Evolutionary conservation across 2,888 invertebrate genomes (phyloP), one percentile per base, ranked within the genome.

Genomic region (Dryomyza anilis): DNA sequence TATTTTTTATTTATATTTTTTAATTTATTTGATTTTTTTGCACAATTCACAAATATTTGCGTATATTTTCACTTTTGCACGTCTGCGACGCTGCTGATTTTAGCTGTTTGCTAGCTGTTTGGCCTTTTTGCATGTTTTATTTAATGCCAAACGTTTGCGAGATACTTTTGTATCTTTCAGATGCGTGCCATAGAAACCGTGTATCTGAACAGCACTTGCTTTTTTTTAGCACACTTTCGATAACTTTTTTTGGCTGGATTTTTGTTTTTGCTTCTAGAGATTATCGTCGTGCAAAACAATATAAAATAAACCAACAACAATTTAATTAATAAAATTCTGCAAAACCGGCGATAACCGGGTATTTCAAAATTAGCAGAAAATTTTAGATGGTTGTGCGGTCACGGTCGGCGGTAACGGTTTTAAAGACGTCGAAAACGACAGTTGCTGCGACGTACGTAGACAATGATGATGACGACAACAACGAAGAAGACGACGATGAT

Each of bases 401-500:
- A n/a, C n/a, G n/a, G 39, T 12, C 39, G 39, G 2, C 39, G 39
- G n/a, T n/a, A 33, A 33, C 25, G 23, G 12, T 14, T 48, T 12
- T 23, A 48, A 48, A 48, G 19, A 19, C 48, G 23, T 23, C 50
- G 50, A 25, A n/a, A 23, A 21, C 27, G 50, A 25, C 39, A 14
- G 39, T 12, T 23, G 19, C 16, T 10, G 19, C 55, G 55, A 55
- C 16, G 16, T 30, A 33, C 55, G 33, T 7, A 7, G 33, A 55
- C n/a, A 52, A n/a, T 21, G 36, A 33, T 23, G 55, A 33, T 36
- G 48, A 23, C 23, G 48, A 50, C 48, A 45, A 60, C 65, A 60
- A 63, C 65, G 59, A 61, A 53, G 66, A 45, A 60, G 48, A 63
- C 60, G 57, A 65, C 63, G 29, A 36, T 61, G 50, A 36, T 62